Evolutionary conservation across 2,113 vertebrate genomes (phyloP).

Genomic region (Miniopterus natalensis): DNA sequence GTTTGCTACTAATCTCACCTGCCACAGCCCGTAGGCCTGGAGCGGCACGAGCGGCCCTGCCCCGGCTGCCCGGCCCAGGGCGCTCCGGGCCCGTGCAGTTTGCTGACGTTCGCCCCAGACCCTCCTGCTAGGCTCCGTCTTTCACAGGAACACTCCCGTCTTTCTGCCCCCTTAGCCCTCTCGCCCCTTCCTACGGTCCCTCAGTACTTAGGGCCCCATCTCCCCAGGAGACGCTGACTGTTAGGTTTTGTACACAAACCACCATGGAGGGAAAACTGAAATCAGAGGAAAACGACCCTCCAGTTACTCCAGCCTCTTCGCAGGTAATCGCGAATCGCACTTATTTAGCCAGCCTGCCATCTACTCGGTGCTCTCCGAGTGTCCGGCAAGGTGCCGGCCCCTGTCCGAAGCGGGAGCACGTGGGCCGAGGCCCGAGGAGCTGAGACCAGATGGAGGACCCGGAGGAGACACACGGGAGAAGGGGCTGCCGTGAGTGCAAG

Average conservation of each 20-base stretch:
- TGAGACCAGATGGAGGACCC: background rate
- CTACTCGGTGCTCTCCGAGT: rapidly evolving
- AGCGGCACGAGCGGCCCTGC: no score
- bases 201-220: background rate
- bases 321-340: background rate
- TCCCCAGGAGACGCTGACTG: background rate
- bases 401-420: background rate
- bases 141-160: background rate
- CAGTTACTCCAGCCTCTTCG: background rate
- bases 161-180: background rate
- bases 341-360: background rate
- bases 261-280: background rate
- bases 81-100: background rate
- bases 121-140: background rate
- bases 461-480: background rate
- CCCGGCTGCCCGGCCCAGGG: no score
- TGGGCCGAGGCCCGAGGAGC: background rate
- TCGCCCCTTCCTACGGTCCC: background rate
- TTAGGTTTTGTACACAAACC: background rate
- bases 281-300: background rate
- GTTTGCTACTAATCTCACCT: background rate
- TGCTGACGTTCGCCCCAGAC: background rate
- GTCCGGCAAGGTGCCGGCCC: background rate
- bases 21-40: background rate
- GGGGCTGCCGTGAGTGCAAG: background rate